Evolutionary conservation across 2,888 invertebrate genomes (phyloP).

Genomic region (Volucella bombylans): DNA sequence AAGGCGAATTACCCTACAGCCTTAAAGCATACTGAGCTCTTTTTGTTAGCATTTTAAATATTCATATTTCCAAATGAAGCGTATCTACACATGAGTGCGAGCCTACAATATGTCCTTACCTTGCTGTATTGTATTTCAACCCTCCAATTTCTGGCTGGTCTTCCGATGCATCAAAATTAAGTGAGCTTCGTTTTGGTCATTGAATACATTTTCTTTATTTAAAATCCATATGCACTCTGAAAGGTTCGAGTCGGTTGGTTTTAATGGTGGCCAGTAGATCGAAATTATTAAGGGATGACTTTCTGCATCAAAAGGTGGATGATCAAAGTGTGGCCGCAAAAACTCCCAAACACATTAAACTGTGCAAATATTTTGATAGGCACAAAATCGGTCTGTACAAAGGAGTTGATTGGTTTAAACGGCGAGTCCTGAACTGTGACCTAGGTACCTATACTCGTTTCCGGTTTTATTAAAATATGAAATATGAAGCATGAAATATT

Average conservation of each 20-base stretch:
- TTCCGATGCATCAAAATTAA: constrained; percentile 6
- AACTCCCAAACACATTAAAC: constrained; percentile 66
- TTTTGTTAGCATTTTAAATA: constrained; percentile 58
- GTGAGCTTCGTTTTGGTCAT: constrained; percentile 56
- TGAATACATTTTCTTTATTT: constrained; percentile 6
- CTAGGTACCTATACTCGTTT: too few relatives aligned
- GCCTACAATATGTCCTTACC: constrained; percentile 7
- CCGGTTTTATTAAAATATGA: not conserved
- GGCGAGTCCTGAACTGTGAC: not conserved
- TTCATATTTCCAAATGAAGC: constrained; percentile 67
- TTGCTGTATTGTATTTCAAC: not conserved
- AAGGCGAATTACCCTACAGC: not conserved
- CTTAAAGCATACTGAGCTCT: constrained; percentile 31
- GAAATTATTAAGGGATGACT: constrained; percentile 60
- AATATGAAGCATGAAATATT: too few relatives aligned
- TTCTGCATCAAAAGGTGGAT: not conserved
- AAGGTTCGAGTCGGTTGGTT: constrained; percentile 26
- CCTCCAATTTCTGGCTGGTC: not conserved
- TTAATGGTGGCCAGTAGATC: constrained; percentile 58
- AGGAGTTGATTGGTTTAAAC: constrained; percentile 1
- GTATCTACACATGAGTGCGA: constrained; percentile 10
- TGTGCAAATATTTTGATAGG: constrained; percentile 66
- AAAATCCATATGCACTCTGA: not conserved
- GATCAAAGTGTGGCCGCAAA: constrained; percentile 55
- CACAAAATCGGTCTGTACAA: constrained; percentile 50